Conservation (phyloP, 2,797 vertebrate species). For the Epinephelus malabaricus region DNA sequence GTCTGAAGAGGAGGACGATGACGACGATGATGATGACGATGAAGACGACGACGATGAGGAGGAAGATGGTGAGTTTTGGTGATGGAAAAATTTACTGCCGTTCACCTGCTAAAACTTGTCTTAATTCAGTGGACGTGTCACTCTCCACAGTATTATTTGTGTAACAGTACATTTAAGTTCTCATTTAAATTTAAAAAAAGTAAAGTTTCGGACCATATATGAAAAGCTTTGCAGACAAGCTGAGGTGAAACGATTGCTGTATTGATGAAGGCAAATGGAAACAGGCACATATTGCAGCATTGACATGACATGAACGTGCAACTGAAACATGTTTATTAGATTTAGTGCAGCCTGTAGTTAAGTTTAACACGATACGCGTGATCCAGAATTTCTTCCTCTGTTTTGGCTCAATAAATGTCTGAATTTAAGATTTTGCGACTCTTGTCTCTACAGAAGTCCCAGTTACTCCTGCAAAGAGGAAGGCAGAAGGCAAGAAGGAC, state of each 20-base stretch:
- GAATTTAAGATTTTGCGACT: not conserved
- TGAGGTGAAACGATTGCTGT: not conserved
- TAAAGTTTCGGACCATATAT: too few species aligned
- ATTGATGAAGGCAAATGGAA: not conserved
- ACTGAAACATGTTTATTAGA: not conserved
- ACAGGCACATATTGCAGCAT: too few species aligned
- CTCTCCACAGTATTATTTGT: too few species aligned
- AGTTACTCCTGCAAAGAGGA: slow-evolving; percentile 91
- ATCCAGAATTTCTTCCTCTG: not conserved
- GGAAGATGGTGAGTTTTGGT: slow-evolving; percentile 79
- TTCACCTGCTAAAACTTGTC: too few species aligned
- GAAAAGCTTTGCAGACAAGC: too few species aligned
- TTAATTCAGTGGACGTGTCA: too few species aligned
- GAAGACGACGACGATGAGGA: slow-evolving; percentile 85
- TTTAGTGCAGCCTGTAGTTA: too few species aligned
- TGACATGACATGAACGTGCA: too few species aligned
- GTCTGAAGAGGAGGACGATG: slow-evolving; percentile 91
- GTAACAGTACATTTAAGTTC: too few species aligned
- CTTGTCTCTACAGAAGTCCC: slow-evolving; percentile 78
- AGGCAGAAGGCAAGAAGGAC: slow-evolving; percentile 90
- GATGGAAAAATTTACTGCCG: not conserved
- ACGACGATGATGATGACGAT: slow-evolving; percentile 92
- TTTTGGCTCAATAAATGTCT: not conserved
- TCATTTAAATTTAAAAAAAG: too few species aligned
- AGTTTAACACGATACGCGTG: too few species aligned